Percentiles rank a stretch among this genome's conserved stretches.
Conservation (phyloP, 2,113 vertebrate species). For the Corythoichthys intestinalis region DNA sequence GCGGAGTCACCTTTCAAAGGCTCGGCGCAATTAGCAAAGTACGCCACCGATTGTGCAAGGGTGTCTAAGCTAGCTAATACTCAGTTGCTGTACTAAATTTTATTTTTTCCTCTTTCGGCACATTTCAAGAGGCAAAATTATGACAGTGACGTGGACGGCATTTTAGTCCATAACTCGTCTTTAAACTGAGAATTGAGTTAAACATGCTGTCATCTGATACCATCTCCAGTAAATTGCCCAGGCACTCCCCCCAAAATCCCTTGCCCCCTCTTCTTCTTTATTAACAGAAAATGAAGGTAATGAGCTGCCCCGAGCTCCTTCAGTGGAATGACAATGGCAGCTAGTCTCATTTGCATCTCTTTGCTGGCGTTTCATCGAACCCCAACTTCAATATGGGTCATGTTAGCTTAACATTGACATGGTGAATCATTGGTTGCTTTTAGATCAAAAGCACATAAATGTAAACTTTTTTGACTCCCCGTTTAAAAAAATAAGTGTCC, state of each 20-base stretch:
- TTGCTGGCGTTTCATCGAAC: background rate
- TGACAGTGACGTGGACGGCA: slow-evolving; percentile 16
- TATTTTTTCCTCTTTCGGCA: background rate
- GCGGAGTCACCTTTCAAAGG: slow-evolving; percentile 55
- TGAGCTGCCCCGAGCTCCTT: slow-evolving; percentile 35
- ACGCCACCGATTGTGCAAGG: slow-evolving; percentile 9
- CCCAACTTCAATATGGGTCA: background rate
- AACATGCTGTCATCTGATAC: slow-evolving; percentile 67
- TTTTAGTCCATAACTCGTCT: slow-evolving; percentile 49
- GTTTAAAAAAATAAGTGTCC: no score
- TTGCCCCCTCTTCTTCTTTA: slow-evolving; percentile 25
- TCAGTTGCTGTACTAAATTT: background rate
- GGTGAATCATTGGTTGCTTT: background rate
- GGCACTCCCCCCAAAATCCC: background rate
- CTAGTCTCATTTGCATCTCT: slow-evolving; percentile 22
- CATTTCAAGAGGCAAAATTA: background rate
- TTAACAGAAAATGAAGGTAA: slow-evolving; percentile 37
- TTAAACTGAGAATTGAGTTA: slow-evolving; percentile 66
- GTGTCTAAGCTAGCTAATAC: slow-evolving; percentile 2
- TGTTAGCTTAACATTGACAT: background rate
- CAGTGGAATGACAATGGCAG: slow-evolving; percentile 48
- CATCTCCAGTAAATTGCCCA: slow-evolving; percentile 49
- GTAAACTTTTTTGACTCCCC: no score
- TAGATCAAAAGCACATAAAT: no score
- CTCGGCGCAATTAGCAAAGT: slow-evolving; percentile 19